These are phyloP conservation scores for Enteromius treurensis DNA, from an alignment of 2,797 vertebrate genomes.

Conservation along the genomic window DNA sequence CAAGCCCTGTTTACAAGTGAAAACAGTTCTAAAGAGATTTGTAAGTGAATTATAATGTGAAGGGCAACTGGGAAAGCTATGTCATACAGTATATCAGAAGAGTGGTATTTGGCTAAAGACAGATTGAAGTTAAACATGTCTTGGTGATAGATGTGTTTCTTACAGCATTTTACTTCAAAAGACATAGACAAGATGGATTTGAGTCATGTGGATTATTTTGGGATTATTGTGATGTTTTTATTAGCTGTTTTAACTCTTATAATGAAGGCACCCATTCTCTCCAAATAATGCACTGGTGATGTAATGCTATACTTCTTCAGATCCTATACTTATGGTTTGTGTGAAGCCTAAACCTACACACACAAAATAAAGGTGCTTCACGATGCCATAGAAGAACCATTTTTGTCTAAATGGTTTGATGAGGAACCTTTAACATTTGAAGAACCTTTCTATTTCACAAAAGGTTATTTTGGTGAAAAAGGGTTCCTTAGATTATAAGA, in stretches of 20 bases:
- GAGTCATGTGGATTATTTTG: neutral
- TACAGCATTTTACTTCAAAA: neutral
- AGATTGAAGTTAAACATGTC: neutral
- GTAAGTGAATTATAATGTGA: neutral
- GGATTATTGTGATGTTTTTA: neutral
- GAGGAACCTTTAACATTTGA: too few relatives aligned
- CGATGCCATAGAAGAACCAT: too few relatives aligned
- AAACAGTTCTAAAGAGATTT: neutral
- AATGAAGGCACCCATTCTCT: neutral
- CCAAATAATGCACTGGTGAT: neutral
- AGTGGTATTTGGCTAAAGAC: neutral
- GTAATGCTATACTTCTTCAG: neutral
- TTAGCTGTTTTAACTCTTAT: neutral
- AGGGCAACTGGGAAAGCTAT: neutral
- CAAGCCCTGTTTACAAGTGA: neutral
- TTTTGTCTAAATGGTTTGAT: too few relatives aligned
- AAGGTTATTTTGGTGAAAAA: too few relatives aligned
- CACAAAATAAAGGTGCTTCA: too few relatives aligned
- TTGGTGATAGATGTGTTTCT: neutral
- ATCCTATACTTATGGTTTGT: neutral
- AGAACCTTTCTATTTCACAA: too few relatives aligned
- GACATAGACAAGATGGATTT: neutral
- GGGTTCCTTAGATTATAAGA: too few relatives aligned
- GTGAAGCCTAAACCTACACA: neutral
- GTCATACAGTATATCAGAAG: neutral